Base-by-base conservation (phyloP, 1,140 invertebrate species). In the Lerema accius region DNA sequence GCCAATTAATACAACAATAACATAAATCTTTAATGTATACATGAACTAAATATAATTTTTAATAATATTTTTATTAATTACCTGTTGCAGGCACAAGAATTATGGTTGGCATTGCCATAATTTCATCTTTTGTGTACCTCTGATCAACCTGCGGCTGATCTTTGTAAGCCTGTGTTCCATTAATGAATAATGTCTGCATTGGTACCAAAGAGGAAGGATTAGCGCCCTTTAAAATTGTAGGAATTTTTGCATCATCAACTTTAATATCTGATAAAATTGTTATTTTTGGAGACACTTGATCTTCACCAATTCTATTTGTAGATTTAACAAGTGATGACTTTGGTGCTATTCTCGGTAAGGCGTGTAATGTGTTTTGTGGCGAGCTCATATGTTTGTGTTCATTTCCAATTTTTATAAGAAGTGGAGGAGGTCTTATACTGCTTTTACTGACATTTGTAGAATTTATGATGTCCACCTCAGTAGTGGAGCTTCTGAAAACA, bases 31-130 rank as follows among this genome's bases (percentile, higher is more conserved):
- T 28, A 14, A 42, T 17, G 13, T n/a, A n/a, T n/a, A n/a, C n/a
- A n/a, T n/a, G n/a, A n/a, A n/a, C n/a, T n/a, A n/a, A n/a, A n/a
- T n/a, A n/a, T n/a, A n/a, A n/a, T n/a, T n/a, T n/a, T n/a, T n/a
- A 45, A 14, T 7, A 14, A 16, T 6, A 51, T 46, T 42, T 1
- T 42, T 49, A 16, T 63, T n/a, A n/a, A 16, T 74, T 80, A 88
- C 87, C 82, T 80, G 84, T 65, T 32, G 69, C 48, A 37, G 83
- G 84, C 15, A 86, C 78, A 28, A 90, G 56, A 51, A 90, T 86
- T 16, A 90, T 78, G 15, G 87, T 90, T 11, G 87, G 87, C 87
- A 90, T 90, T 6, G 87, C 84, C 85, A 90, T 88, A 60, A 90
- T 90, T 72, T 90, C 85, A 75, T 87, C 86, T 67, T 81, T 80